phyloP scores from a whole-genome alignment of 2,113 vertebrate species.

The Panthera tigris region DNA sequence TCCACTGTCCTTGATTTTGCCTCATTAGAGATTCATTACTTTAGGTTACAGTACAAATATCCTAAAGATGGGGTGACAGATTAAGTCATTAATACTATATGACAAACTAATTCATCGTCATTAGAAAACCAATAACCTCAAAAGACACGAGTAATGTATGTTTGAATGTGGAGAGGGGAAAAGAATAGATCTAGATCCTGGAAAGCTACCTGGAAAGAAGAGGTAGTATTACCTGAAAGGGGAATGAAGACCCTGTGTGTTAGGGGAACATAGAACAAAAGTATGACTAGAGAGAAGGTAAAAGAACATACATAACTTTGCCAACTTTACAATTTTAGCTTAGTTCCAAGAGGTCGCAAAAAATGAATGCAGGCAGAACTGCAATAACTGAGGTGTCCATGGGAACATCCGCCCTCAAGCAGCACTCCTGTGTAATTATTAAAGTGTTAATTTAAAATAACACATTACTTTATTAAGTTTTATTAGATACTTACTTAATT shows the following conservation, averaged over 20 bases:
- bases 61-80: background rate
- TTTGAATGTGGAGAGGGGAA: background rate
- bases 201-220: background rate
- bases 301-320: background rate
- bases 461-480: background rate
- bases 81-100: constrained; percentile 14
- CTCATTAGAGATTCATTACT: background rate
- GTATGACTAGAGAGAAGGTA: background rate
- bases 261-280: background rate
- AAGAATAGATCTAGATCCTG: background rate
- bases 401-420: background rate
- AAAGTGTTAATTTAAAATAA: constrained; percentile 31
- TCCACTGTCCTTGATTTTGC: background rate
- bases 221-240: background rate
- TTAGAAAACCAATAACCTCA: background rate
- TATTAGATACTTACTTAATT: constrained; percentile 44
- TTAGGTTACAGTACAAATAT: constrained; percentile 23
- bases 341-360: constrained; percentile 25
- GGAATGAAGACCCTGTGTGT: background rate
- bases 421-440: background rate
- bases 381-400: background rate
- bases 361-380: background rate
- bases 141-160: background rate
- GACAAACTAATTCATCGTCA: background rate
- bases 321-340: background rate